Evolutionary conservation across 1,140 invertebrate species (phyloP).

Genomic region (Neoseiulus cucumeris): DNA sequence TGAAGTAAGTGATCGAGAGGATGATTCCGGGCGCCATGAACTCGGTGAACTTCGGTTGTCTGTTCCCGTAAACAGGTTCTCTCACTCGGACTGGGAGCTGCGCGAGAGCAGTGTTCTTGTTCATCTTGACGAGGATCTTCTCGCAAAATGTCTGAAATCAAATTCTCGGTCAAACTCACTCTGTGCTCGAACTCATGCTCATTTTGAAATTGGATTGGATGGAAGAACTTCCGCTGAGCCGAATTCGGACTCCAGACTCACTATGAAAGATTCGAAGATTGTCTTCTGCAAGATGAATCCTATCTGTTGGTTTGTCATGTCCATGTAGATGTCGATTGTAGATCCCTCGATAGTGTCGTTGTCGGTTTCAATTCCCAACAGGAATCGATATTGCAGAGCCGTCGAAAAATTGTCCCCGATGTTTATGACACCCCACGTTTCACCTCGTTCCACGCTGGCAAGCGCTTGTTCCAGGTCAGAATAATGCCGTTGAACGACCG

Average conservation of each 20-base stretch:
- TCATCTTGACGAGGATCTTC: no score
- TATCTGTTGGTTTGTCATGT: slow-evolving; percentile 24
- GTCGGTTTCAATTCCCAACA: slow-evolving; percentile 13
- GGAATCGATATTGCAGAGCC: slow-evolving; percentile 11
- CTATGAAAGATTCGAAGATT: no score
- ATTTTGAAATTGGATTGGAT: no score
- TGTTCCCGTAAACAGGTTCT: slow-evolving; percentile 65
- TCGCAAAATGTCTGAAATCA: no score
- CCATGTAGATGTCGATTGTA: slow-evolving; percentile 21
- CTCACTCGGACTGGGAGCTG: slow-evolving; percentile 36
- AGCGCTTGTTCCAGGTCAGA: slow-evolving; percentile 6
- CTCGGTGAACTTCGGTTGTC: slow-evolving; percentile 69
- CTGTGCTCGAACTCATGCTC: no score
- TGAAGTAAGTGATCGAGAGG: slow-evolving; percentile 83
- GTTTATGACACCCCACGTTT: slow-evolving; percentile 12
- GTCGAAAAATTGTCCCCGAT: slow-evolving; percentile 14
- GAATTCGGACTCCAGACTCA: not conserved
- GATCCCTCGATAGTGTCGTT: slow-evolving; percentile 20
- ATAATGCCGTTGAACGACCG: not conserved
- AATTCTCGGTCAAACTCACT: no score
- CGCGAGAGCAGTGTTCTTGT: not conserved
- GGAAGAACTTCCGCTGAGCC: no score
- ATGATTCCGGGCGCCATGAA: slow-evolving; percentile 88
- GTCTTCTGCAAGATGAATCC: not conserved
- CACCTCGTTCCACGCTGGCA: slow-evolving; percentile 13